A percentile compares a stretch with the other conserved stretches of the same genome.
These are phyloP conservation scores for Melanostoma mellinum DNA, from an alignment of 2,888 invertebrate species.

Conservation along the genomic window DNA sequence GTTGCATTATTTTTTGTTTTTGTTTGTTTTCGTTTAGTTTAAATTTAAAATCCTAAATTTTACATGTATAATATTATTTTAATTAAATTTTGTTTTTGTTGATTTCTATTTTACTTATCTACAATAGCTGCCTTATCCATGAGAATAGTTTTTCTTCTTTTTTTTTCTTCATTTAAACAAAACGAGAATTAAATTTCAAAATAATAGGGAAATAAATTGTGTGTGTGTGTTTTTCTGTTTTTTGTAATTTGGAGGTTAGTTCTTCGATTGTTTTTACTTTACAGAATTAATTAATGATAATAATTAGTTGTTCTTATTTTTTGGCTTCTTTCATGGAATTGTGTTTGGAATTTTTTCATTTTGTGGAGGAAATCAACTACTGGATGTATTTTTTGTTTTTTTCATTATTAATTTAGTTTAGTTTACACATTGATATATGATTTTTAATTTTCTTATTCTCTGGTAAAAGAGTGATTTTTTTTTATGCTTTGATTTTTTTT, in stretches of 20 bases:
- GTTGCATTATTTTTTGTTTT: constrained; percentile 44
- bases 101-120: constrained; percentile 80
- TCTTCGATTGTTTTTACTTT: constrained; percentile 54
- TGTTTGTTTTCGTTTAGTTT: constrained; percentile 62
- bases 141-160: constrained; percentile 81
- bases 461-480: constrained; percentile 20
- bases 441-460: constrained; percentile 10
- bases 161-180: constrained; percentile 58
- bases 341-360: constrained; percentile 21
- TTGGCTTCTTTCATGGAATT: constrained; percentile 68
- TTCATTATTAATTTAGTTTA: constrained; percentile 28
- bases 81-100: constrained; percentile 49
- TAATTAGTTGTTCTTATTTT: constrained; percentile 32
- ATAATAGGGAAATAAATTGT: constrained; percentile 20
- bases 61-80: constrained; percentile 51
- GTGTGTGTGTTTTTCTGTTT: constrained; percentile 10
- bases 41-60: constrained; percentile 69
- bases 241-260: constrained; percentile 70
- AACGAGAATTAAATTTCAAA: constrained; percentile 40
- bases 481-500: constrained; percentile 26
- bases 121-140: constrained; percentile 83
- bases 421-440: constrained; percentile 57
- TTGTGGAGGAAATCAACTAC: constrained; percentile 57
- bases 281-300: constrained; percentile 32
- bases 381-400: constrained; percentile 42